Conservation (phyloP, 2,888 invertebrate species). For the Odontomyia ornata region DNA sequence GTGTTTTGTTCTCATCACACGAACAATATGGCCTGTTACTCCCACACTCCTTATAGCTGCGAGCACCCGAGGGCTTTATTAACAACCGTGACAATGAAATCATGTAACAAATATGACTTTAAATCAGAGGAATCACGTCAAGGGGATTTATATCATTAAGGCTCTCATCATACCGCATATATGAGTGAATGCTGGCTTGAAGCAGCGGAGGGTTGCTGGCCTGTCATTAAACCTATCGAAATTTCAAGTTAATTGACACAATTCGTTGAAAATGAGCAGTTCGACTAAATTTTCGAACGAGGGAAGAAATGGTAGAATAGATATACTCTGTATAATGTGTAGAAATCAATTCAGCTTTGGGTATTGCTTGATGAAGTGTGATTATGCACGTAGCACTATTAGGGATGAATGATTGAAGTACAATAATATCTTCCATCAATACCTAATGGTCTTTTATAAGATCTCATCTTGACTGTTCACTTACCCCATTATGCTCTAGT, state of each 20-base stretch:
- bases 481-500: constrained; percentile 71
- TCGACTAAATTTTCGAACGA: neutral
- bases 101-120: constrained; percentile 55
- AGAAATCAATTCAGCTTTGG: too few species aligned
- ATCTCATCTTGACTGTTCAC: constrained; percentile 52
- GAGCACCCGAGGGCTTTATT: constrained; percentile 60
- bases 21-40: neutral
- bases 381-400: too few species aligned
- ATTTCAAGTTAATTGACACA: constrained; percentile 54
- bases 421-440: too few species aligned
- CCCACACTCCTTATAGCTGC: neutral
- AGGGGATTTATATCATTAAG: constrained; percentile 44
- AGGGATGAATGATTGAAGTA: too few species aligned
- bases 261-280: constrained; percentile 36
- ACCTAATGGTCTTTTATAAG: too few species aligned
- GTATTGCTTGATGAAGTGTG: too few species aligned
- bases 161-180: neutral
- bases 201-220: neutral
- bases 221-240: constrained; percentile 24
- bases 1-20: constrained; percentile 2
- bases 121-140: constrained; percentile 44
- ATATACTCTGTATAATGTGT: too few species aligned
- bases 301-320: too few species aligned
- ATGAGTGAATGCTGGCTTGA: neutral
- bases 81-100: constrained; percentile 58